These are phyloP conservation scores for Neolamprologus fasciatus DNA, from an alignment of 2,113 vertebrate species.

Conservation along the genomic window DNA sequence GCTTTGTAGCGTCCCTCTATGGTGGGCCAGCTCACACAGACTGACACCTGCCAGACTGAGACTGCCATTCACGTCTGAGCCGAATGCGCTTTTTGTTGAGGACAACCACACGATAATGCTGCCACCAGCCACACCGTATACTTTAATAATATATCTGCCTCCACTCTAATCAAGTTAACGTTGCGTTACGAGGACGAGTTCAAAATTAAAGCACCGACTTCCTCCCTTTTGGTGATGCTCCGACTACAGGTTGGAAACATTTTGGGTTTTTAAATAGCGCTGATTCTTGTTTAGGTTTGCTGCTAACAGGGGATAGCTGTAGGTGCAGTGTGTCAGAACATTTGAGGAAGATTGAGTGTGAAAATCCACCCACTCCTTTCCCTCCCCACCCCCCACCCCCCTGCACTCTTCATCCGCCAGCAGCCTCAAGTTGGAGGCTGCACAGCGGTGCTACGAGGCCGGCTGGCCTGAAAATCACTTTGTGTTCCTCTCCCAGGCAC, in stretches of 20 bases:
- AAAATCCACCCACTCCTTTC: slow-evolving; percentile 39
- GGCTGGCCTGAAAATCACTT: slow-evolving; percentile 63
- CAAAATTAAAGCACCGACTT: neutral
- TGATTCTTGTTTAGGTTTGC: slow-evolving; percentile 17
- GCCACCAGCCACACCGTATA: neutral
- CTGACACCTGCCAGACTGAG: slow-evolving; percentile 49
- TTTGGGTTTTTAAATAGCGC: neutral
- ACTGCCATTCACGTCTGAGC: slow-evolving; percentile 1
- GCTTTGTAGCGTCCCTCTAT: neutral
- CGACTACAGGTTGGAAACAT: neutral
- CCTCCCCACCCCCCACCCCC: neutral
- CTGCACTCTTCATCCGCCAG: slow-evolving; percentile 28
- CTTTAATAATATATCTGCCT: neutral
- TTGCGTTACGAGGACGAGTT: neutral
- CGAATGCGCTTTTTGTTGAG: neutral
- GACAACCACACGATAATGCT: neutral
- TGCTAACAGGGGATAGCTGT: slow-evolving; percentile 10
- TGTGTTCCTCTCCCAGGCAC: slow-evolving; percentile 50
- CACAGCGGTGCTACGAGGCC: slow-evolving; percentile 20
- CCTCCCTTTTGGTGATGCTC: neutral
- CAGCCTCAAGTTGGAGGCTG: slow-evolving; percentile 25
- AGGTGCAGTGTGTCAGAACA: slow-evolving; percentile 49
- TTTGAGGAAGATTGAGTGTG: slow-evolving; percentile 66
- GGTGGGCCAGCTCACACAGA: slow-evolving; percentile 23
- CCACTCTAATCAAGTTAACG: neutral